A percentile compares a stretch with the other conserved stretches of the same genome.
phyloP scores from a whole-genome alignment of 2,797 vertebrate species.

The Enteromius viviparus region DNA sequence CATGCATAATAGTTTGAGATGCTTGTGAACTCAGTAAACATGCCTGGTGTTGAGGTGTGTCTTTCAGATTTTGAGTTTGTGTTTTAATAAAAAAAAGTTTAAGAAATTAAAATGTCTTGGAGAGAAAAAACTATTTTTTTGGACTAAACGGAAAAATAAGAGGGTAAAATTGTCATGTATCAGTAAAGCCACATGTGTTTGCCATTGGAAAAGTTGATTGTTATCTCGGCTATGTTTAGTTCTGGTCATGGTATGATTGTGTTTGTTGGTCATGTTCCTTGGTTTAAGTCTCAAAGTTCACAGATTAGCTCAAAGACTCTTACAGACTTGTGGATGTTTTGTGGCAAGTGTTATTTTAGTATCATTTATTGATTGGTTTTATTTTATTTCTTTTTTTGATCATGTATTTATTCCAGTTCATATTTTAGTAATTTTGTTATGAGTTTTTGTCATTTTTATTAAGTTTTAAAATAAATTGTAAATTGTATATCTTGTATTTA shows the following conservation, averaged over 20 bases:
- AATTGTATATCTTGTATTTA: neutral
- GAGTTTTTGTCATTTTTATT: neutral
- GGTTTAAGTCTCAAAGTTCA: constrained; percentile 25
- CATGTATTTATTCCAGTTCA: neutral
- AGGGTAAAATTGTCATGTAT: neutral
- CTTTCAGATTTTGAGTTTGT: neutral
- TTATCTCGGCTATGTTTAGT: neutral
- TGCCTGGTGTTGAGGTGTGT: neutral
- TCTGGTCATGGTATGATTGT: constrained; percentile 1
- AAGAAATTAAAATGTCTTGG: no score
- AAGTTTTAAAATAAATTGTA: neutral
- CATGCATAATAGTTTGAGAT: neutral
- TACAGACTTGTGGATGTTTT: neutral
- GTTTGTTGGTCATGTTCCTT: constrained; percentile 31
- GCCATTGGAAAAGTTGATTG: neutral
- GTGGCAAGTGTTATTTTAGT: neutral
- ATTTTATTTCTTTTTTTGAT: neutral
- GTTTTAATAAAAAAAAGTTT: no score
- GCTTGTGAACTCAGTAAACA: neutral
- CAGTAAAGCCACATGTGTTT: constrained; percentile 1
- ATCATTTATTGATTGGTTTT: no score
- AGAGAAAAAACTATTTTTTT: neutral
- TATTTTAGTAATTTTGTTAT: neutral
- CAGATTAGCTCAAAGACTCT: constrained; percentile 17
- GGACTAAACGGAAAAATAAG: neutral